phyloP scores from a whole-genome alignment of 2,888 invertebrate species.

The Antheraea assamensis region DNA sequence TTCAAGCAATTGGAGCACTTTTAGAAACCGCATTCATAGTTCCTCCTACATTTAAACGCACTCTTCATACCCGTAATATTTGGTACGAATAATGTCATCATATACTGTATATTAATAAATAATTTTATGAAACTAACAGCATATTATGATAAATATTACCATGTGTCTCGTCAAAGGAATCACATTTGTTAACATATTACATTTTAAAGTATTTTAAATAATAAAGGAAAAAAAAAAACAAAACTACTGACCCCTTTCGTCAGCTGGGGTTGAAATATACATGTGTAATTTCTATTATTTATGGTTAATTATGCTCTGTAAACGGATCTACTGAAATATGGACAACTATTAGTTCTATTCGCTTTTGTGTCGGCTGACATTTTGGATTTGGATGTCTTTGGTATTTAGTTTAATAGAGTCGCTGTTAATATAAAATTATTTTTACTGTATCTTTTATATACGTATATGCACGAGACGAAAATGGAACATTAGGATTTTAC shows the following conservation, averaged over 20 bases:
- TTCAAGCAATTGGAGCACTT: no score
- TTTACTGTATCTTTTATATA: background rate
- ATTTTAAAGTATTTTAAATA: constrained; percentile 8
- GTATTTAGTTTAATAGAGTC: constrained; percentile 35
- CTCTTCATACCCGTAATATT: no score
- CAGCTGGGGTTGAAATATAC: constrained; percentile 55
- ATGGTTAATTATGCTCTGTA: constrained; percentile 77
- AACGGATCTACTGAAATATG: constrained; percentile 61
- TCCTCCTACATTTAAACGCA: no score
- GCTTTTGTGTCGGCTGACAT: constrained; percentile 51
- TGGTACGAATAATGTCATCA: no score
- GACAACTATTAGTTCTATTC: constrained; percentile 56
- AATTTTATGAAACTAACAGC: background rate
- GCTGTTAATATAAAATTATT: constrained; percentile 6
- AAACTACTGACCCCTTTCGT: constrained; percentile 34
- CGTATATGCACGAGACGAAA: background rate
- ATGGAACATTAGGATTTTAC: background rate
- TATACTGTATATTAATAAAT: background rate
- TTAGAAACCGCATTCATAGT: no score
- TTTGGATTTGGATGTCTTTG: constrained; percentile 65
- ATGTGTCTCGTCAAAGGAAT: background rate
- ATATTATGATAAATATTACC: background rate
- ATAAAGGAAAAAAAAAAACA: constrained; percentile 7
- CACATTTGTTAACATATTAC: constrained; percentile 9
- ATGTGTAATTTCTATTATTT: constrained; percentile 75